Conservation (phyloP, 1,140 invertebrate genomes). For the Procambarus clarkii region DNA sequence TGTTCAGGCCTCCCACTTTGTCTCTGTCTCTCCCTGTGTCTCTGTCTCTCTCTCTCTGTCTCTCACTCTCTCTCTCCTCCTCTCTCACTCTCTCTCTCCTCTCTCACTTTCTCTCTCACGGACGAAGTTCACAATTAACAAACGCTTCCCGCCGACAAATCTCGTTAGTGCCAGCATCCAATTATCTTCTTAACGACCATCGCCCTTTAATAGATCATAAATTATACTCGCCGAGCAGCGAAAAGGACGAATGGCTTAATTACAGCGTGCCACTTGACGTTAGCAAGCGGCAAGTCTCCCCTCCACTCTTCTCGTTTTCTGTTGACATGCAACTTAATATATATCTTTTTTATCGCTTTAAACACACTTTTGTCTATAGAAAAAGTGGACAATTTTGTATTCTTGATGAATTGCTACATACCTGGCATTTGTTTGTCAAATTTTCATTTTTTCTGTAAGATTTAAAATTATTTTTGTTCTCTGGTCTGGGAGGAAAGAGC, state of each 20-base stretch:
- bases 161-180: slow-evolving; percentile 10
- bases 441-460: no score
- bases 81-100: neutral
- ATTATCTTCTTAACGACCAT: slow-evolving; percentile 12
- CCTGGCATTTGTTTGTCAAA: no score
- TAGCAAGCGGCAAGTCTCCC: neutral
- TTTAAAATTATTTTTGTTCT: no score
- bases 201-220: neutral
- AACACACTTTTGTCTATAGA: no score
- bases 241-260: neutral
- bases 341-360: no score
- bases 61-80: slow-evolving; percentile 25
- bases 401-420: no score
- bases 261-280: neutral
- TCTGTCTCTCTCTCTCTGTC: neutral
- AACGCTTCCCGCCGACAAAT: slow-evolving; percentile 10
- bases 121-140: neutral
- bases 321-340: no score
- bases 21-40: no score
- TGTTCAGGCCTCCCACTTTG: no score
- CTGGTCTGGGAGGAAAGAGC: no score
- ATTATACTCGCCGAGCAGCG: neutral
- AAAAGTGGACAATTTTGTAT: no score
- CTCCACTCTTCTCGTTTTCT: no score
- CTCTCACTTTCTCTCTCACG: neutral